These are phyloP conservation scores for Araneus ventricosus DNA, from an alignment of 1,140 invertebrate species.

Conservation along the genomic window DNA sequence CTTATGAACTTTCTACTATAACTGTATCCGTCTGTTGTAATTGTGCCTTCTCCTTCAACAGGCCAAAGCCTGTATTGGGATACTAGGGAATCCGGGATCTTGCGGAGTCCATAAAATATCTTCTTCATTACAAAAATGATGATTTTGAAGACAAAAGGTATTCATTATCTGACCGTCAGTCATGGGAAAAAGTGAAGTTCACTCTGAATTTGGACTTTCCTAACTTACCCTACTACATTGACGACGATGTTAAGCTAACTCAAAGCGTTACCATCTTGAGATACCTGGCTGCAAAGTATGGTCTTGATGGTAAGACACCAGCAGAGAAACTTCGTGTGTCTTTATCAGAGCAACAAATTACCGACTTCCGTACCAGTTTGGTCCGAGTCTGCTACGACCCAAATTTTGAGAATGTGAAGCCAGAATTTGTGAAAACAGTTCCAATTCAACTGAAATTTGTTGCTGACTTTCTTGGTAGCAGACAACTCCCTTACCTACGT, in stretches of 20 bases:
- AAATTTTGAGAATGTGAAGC: slow-evolving; percentile 75
- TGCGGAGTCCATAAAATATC: slow-evolving; percentile 86
- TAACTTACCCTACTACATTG: slow-evolving; percentile 78
- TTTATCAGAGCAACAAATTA: slow-evolving; percentile 80
- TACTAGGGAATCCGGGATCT: slow-evolving; percentile 87
- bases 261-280: slow-evolving; percentile 82
- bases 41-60: slow-evolving; percentile 80
- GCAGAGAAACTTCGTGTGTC: slow-evolving; percentile 80
- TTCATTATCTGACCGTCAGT: slow-evolving; percentile 62
- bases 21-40: slow-evolving; percentile 82
- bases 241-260: slow-evolving; percentile 76
- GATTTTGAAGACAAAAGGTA: slow-evolving; percentile 85
- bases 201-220: slow-evolving; percentile 79
- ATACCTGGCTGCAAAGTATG: slow-evolving; percentile 80
- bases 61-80: slow-evolving; percentile 79
- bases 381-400: slow-evolving; percentile 76
- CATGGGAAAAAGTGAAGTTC: slow-evolving; percentile 78
- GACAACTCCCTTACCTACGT: slow-evolving; percentile 81
- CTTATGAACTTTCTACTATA: neutral
- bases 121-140: slow-evolving; percentile 86
- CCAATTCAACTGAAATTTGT: slow-evolving; percentile 79
- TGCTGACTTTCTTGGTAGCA: slow-evolving; percentile 80
- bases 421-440: slow-evolving; percentile 77
- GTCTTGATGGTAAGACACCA: slow-evolving; percentile 78
- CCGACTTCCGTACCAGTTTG: slow-evolving; percentile 80